Percentiles rank a stretch among this genome's conserved stretches.
Conservation (phyloP, 2,797 vertebrate species). For the Alectoris magna region DNA sequence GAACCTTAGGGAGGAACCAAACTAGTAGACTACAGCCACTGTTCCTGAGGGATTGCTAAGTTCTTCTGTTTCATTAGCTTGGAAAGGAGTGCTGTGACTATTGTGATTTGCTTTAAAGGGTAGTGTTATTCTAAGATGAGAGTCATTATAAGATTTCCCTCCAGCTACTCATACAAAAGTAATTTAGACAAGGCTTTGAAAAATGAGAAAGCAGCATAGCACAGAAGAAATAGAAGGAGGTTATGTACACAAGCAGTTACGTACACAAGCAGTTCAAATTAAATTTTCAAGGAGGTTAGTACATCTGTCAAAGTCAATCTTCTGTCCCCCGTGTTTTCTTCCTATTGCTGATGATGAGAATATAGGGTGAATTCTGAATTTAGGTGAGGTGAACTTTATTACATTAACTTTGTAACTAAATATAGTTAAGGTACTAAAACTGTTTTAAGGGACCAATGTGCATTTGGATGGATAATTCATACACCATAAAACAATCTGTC, state of each 20-base stretch:
- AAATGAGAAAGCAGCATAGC: background rate
- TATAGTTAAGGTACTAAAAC: background rate
- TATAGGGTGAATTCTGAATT: background rate
- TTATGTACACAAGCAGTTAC: background rate
- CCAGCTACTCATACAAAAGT: background rate
- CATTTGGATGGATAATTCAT: slow-evolving; percentile 22
- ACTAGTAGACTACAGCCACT: background rate
- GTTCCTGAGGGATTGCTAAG: background rate
- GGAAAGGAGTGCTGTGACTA: background rate
- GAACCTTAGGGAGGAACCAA: background rate
- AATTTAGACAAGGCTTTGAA: slow-evolving; percentile 29
- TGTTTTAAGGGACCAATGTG: background rate
- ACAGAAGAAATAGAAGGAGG: background rate
- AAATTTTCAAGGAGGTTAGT: slow-evolving; percentile 33
- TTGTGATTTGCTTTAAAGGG: background rate
- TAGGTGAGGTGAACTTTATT: background rate
- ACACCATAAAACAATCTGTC: background rate
- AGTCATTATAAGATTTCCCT: slow-evolving; percentile 29
- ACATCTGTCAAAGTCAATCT: background rate
- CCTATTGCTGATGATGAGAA: background rate
- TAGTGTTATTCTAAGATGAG: background rate
- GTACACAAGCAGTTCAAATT: slow-evolving; percentile 2
- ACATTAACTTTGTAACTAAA: background rate
- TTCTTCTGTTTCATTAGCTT: background rate
- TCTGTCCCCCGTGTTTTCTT: background rate